phyloP scores from a whole-genome alignment of 2,888 invertebrate genomes.

The Acronicta psi region DNA sequence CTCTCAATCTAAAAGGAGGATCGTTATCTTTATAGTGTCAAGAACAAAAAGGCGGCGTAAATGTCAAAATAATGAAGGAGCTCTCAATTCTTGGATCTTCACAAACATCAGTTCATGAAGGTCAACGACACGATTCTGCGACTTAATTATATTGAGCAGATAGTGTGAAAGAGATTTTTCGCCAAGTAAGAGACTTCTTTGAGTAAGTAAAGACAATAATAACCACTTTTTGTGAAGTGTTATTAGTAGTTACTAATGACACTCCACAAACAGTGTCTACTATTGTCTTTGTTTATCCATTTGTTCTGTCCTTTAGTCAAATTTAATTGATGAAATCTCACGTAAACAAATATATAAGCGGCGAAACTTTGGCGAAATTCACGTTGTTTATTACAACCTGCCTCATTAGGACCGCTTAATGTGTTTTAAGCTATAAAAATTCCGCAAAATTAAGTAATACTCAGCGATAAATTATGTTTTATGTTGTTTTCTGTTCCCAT shows the following conservation, averaged over 20 bases:
- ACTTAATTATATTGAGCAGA: not conserved
- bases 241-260: not conserved
- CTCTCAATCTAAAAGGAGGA: too few species aligned
- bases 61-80: too few species aligned
- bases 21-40: too few species aligned
- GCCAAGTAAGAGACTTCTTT: too few species aligned
- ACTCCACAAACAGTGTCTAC: slow-evolving; percentile 7
- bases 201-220: too few species aligned
- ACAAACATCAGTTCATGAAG: too few species aligned
- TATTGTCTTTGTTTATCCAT: slow-evolving; percentile 11
- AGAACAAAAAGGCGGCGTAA: too few species aligned
- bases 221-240: too few species aligned
- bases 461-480: slow-evolving; percentile 44
- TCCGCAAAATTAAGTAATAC: slow-evolving; percentile 47
- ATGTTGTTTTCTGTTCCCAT: slow-evolving; percentile 21
- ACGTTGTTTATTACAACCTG: slow-evolving; percentile 45
- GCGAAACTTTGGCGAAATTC: slow-evolving; percentile 17
- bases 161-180: too few species aligned
- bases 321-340: slow-evolving; percentile 35
- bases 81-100: too few species aligned
- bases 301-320: slow-evolving; percentile 17
- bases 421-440: slow-evolving; percentile 51
- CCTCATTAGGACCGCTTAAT: slow-evolving; percentile 53
- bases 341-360: slow-evolving; percentile 43
- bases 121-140: too few species aligned